These are phyloP conservation scores for Drosophila melanogaster DNA, from an alignment of 1,140 invertebrate genomes.

Conservation along the genomic window DNA sequence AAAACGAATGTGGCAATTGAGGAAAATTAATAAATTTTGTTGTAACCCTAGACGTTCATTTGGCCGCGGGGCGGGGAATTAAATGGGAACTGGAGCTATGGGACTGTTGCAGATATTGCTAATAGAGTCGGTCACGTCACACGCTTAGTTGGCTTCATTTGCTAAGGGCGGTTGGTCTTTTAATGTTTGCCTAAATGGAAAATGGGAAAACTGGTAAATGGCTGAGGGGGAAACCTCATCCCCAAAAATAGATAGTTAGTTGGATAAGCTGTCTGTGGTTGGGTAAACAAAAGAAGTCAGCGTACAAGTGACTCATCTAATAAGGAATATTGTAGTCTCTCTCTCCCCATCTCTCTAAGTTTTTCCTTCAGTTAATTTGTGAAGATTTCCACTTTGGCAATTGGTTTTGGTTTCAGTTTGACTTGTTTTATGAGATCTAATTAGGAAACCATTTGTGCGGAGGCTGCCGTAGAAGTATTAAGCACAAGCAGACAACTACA, in stretches of 20 bases:
- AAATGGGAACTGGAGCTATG: conserved; percentile 46
- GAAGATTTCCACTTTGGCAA: conserved; percentile 49
- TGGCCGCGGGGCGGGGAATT: conserved; percentile 9
- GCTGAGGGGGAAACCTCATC: neutral
- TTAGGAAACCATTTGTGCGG: conserved; percentile 62
- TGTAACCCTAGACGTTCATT: conserved; percentile 51
- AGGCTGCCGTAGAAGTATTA: conserved; percentile 47
- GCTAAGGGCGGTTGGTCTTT: conserved; percentile 42
- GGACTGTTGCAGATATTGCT: conserved; percentile 18
- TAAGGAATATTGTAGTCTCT: conserved; percentile 14
- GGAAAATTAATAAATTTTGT: conserved; percentile 67
- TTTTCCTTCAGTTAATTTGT: conserved; percentile 56
- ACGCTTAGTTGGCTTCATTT: conserved; percentile 78
- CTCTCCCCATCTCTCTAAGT: neutral
- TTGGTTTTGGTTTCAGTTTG: conserved; percentile 22
- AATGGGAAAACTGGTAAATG: conserved; percentile 30
- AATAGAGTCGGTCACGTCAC: conserved; percentile 57
- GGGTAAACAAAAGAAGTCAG: conserved; percentile 24
- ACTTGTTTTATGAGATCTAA: conserved; percentile 48
- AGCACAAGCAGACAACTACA: conserved; percentile 33
- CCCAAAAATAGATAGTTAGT: conserved; percentile 32
- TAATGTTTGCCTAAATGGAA: conserved; percentile 52
- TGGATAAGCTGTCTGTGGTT: conserved; percentile 44
- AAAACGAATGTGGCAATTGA: conserved; percentile 67
- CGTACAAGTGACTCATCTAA: conserved; percentile 46